These are phyloP conservation scores for Syritta pipiens DNA, from an alignment of 2,888 invertebrate genomes.

Conservation along the genomic window DNA sequence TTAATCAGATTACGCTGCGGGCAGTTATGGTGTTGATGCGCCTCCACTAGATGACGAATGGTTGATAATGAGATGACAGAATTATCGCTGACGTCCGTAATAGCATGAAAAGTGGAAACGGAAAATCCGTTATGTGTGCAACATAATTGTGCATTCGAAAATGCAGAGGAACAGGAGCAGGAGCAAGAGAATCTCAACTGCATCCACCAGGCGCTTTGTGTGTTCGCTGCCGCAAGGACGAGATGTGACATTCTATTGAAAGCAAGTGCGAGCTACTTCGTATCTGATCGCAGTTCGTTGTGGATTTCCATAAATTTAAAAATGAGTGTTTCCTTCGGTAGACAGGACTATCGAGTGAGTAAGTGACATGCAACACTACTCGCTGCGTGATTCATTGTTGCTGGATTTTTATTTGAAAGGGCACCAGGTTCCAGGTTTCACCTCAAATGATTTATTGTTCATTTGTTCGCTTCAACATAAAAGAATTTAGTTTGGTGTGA, in stretches of 20 bases:
- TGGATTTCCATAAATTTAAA: not conserved
- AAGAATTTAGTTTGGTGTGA: constrained; percentile 32
- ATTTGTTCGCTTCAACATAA: constrained; percentile 28
- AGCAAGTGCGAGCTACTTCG: too few species aligned
- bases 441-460: constrained; percentile 36
- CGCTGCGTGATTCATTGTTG: constrained; percentile 34
- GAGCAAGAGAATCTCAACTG: not conserved
- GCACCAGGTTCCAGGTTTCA: constrained; percentile 9
- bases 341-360: constrained; percentile 3
- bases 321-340: not conserved
- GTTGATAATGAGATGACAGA: constrained; percentile 67
- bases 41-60: constrained; percentile 57
- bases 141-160: not conserved
- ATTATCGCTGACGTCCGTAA: constrained; percentile 62
- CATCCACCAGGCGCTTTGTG: not conserved
- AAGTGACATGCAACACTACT: constrained; percentile 26
- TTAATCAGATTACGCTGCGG: constrained; percentile 65
- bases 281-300: not conserved
- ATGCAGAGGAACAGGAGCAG: too few species aligned
- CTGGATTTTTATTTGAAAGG: constrained; percentile 31
- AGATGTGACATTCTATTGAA: too few species aligned
- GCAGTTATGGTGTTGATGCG: constrained; percentile 61
- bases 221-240: not conserved
- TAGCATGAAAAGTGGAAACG: constrained; percentile 60
- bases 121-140: constrained; percentile 53